A percentile compares a stretch with the other conserved stretches of the same genome.
Conservation (phyloP, 2,888 invertebrate species). For the Sipha maydis region DNA sequence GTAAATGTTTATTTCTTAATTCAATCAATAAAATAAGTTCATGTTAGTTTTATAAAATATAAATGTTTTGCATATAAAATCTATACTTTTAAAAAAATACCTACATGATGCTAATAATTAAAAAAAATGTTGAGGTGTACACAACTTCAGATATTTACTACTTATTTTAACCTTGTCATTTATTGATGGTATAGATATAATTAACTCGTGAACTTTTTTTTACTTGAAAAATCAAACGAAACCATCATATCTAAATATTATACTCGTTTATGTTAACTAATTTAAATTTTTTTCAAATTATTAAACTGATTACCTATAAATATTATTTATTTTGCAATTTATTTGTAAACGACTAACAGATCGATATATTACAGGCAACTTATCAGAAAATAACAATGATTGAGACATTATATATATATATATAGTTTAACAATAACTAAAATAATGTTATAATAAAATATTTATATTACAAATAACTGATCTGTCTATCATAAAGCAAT, state of each 20-base stretch:
- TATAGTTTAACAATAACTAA: background rate
- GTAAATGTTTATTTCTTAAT: background rate
- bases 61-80: background rate
- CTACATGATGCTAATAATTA: no score
- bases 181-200: no score
- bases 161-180: no score
- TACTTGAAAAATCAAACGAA: background rate
- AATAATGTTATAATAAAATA: background rate
- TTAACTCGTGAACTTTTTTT: no score
- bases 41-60: no score
- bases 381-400: background rate
- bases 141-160: no score
- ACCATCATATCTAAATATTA: background rate
- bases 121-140: background rate
- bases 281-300: no score
- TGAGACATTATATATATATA: background rate
- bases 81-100: background rate
- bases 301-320: background rate
- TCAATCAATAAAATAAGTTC: no score
- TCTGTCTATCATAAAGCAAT: no score
- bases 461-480: background rate
- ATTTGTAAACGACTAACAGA: background rate
- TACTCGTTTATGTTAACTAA: background rate
- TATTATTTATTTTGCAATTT: background rate
- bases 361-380: background rate